Conservation (phyloP, 2,888 invertebrate genomes). For the Mactromeris polynyma region DNA sequence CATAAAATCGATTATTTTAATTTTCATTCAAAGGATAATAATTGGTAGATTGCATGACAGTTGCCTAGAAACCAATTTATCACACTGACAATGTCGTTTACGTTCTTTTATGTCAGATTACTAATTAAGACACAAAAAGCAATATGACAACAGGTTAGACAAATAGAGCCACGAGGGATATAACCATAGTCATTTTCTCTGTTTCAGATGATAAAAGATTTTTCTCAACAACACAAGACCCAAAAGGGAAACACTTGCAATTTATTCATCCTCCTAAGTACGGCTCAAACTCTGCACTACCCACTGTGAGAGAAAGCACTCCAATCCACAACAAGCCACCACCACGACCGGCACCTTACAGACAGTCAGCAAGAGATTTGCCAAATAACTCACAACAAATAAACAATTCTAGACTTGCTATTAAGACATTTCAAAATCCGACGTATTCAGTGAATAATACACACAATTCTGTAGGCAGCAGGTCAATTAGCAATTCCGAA, state of each 20-base stretch:
- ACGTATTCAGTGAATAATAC: slow-evolving; percentile 32
- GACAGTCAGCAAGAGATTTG: slow-evolving; percentile 2
- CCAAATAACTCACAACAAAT: slow-evolving; percentile 7
- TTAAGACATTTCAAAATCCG: slow-evolving; percentile 53
- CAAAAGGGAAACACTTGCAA: slow-evolving; percentile 46
- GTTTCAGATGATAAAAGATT: slow-evolving; percentile 59
- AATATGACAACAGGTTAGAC: not conserved
- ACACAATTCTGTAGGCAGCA: slow-evolving; percentile 10
- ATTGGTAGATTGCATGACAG: not conserved
- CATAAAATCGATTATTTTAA: not conserved
- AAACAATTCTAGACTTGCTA: slow-evolving; percentile 45
- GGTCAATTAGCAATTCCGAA: slow-evolving; percentile 36
- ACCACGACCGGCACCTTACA: slow-evolving; percentile 32
- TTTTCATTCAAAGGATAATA: not conserved
- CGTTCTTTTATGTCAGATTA: not conserved
- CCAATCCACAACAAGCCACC: slow-evolving; percentile 26
- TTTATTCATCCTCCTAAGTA: slow-evolving; percentile 40
- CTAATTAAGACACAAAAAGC: not conserved
- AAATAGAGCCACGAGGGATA: not conserved
- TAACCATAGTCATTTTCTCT: not conserved
- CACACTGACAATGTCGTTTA: not conserved
- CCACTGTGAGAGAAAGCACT: slow-evolving; percentile 48
- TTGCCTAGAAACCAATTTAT: not conserved
- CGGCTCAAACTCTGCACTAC: not conserved
- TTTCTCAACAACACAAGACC: slow-evolving; percentile 53